Evolutionary conservation across 2,113 vertebrate species (phyloP).

Genomic region (Nanorana parkeri): DNA sequence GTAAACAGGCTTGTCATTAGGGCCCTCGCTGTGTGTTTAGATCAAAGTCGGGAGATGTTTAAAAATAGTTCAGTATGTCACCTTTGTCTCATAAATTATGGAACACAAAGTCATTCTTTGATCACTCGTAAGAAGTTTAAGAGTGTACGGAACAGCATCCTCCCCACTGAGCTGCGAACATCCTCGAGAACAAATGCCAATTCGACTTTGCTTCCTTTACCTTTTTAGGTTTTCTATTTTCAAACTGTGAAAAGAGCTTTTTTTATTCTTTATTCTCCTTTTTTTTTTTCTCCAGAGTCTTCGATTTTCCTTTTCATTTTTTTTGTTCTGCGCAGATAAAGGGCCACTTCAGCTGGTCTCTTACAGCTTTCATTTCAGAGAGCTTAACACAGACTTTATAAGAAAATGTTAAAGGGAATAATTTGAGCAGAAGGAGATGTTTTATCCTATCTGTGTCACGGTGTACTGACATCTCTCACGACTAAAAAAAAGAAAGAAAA

Average conservation of each 20-base stretch:
- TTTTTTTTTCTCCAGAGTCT: neutral
- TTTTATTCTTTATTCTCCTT: neutral
- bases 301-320: neutral
- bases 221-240: constrained; percentile 28
- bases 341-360: constrained; percentile 5
- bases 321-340: constrained; percentile 10
- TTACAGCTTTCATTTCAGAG: constrained; percentile 34
- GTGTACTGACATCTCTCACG: neutral
- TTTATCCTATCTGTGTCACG: constrained; percentile 2
- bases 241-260: constrained; percentile 27
- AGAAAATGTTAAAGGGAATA: constrained; percentile 38
- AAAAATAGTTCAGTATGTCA: constrained; percentile 25
- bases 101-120: constrained; percentile 31
- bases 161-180: constrained; percentile 30
- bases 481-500: neutral
- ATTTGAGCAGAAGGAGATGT: constrained; percentile 23
- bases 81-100: constrained; percentile 48
- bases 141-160: constrained; percentile 21
- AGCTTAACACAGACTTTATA: neutral
- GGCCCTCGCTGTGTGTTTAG: neutral
- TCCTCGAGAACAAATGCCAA: constrained; percentile 6
- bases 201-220: neutral
- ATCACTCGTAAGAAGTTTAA: constrained; percentile 31
- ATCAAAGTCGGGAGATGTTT: constrained; percentile 39
- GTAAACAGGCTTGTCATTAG: constrained; percentile 23